Base-by-base conservation (phyloP, 2,797 vertebrate species). In the Hoplostethus atlanticus region DNA sequence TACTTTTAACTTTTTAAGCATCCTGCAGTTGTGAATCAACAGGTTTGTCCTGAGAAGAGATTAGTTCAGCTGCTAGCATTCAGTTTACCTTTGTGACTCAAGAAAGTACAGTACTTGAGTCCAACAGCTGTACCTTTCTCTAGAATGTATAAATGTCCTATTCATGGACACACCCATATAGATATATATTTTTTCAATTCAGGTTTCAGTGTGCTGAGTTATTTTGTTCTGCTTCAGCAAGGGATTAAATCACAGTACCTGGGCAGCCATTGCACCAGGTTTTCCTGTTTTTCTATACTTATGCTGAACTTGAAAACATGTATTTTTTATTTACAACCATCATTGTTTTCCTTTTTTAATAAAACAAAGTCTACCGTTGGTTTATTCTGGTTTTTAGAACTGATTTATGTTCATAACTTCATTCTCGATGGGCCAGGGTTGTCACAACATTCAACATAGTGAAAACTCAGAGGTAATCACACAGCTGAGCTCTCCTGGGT, bases 71-170 rank as follows among this genome's bases (percentile, higher is more conserved):
- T 92, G 84, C 84, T 88, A 87, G 81, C 73, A 21, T 91, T 87
- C 76, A 78, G 81, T 91, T 92, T 85, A 84, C 68, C 70, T 78
- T 88, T 65, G 80, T 79, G 85, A 86, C 77, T 84, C 34, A 25
- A 71, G 73, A 59, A 73, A 84, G 65, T 78, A 74, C 75, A 72
- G 68, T 58, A 59, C 70, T 81, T 62, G 84, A 84, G 87, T 91
- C 84, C 6, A 62, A 82, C 79, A 68, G 84, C 87, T 92, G 90
- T 89, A 85, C 78, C 76, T 87, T 91, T 89, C 85, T 90, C 79
- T 91, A 89, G 92, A 94, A 94, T 94, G 94, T 94, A 94, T 85
- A 48, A 76, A 68, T 60, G 78, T 89, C 80, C 84, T 51, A 54
- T 46, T 50, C 65, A 44, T 48, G 87, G 87, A 84, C 70, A 28